Conservation (phyloP, 1,140 invertebrate species). For the Pomacea maculata region DNA sequence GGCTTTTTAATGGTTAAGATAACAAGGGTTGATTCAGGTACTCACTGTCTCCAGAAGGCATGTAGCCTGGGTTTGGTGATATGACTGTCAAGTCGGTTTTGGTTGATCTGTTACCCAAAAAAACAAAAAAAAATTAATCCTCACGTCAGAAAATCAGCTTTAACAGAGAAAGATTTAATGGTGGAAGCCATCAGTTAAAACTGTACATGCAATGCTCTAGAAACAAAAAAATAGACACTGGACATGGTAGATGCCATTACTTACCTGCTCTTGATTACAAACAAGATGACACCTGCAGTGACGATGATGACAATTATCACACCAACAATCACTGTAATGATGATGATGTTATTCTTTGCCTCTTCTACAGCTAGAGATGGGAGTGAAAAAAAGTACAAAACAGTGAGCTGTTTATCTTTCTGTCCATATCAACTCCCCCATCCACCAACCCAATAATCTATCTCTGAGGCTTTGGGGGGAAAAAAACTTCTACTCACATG, state of each 20-base stretch:
- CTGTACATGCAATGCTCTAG: too few relatives aligned
- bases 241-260: not conserved
- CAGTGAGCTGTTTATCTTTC: not conserved
- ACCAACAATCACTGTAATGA: slow-evolving; percentile 25
- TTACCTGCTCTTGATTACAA: slow-evolving; percentile 28
- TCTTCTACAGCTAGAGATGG: not conserved
- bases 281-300: slow-evolving; percentile 39
- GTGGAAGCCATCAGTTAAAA: too few relatives aligned
- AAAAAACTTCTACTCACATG: too few relatives aligned
- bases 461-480: too few relatives aligned
- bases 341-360: slow-evolving; percentile 17
- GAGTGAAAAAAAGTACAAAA: not conserved
- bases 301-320: slow-evolving; percentile 40
- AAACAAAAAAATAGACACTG: not conserved
- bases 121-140: not conserved
- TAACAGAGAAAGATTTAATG: not conserved
- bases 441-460: too few relatives aligned
- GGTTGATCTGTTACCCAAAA: slow-evolving; percentile 25
- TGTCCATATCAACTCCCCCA: too few relatives aligned
- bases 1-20: too few relatives aligned
- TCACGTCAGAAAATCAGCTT: not conserved
- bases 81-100: slow-evolving; percentile 35
- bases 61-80: slow-evolving; percentile 50
- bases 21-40: not conserved
- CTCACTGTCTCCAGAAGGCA: slow-evolving; percentile 42